phyloP scores from a whole-genome alignment of 1,140 invertebrate species.

The Doryteuthis pealeii region DNA sequence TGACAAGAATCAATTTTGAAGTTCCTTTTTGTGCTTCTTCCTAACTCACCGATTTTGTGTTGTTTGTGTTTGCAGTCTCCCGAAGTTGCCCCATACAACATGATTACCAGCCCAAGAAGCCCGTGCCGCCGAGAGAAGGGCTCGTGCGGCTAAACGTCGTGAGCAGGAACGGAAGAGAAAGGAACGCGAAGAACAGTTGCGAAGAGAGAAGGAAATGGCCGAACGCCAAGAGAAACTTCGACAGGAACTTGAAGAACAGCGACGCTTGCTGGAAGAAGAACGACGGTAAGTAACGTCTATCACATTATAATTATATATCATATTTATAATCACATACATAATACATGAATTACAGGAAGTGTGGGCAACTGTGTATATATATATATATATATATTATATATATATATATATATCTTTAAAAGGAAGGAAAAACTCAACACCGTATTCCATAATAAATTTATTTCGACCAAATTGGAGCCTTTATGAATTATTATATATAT shows the following conservation, averaged over 20 bases:
- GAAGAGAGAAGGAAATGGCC: constrained; percentile 22
- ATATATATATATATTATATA: too few relatives aligned
- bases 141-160: constrained; percentile 24
- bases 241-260: constrained; percentile 29
- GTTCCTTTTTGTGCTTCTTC: not conserved
- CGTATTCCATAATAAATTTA: too few relatives aligned
- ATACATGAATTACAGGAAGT: too few relatives aligned
- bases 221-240: constrained; percentile 26
- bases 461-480: too few relatives aligned
- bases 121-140: constrained; percentile 28
- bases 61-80: not conserved
- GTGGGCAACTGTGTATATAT: too few relatives aligned
- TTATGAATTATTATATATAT: too few relatives aligned
- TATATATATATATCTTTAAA: too few relatives aligned
- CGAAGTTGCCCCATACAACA: not conserved
- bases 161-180: constrained; percentile 19
- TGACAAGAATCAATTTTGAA: not conserved
- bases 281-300: constrained; percentile 20
- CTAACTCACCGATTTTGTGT: not conserved
- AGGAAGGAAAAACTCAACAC: too few relatives aligned
- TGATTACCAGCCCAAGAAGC: not conserved
- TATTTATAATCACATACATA: too few relatives aligned
- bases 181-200: constrained; percentile 25
- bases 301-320: too few relatives aligned
- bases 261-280: constrained; percentile 25